Evolutionary conservation across 2,888 invertebrate species (phyloP).

Genomic region (Drosophila mercatorum): DNA sequence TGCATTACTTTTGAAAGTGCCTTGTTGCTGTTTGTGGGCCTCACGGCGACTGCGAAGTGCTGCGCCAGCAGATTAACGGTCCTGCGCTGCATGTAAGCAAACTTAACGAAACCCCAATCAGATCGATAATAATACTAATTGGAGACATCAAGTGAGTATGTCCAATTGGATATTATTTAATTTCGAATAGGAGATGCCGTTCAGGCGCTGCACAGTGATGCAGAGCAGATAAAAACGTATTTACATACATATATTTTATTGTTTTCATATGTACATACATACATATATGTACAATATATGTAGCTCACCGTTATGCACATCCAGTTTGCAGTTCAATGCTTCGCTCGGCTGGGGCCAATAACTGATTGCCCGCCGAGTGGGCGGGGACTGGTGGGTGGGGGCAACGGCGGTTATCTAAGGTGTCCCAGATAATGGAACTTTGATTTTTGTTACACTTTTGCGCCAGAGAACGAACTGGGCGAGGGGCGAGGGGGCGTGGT

Average conservation of each 20-base stretch:
- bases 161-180: not conserved
- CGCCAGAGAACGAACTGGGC: not conserved
- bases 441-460: constrained; percentile 13
- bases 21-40: constrained; percentile 37
- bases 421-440: constrained; percentile 31
- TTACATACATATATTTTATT: not conserved
- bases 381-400: constrained; percentile 16
- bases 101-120: not conserved
- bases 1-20: constrained; percentile 40
- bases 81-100: constrained; percentile 4
- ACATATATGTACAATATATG: not conserved
- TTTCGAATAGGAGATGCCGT: not conserved
- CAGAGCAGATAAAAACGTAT: not conserved
- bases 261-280: not conserved
- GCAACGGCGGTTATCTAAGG: constrained; percentile 1
- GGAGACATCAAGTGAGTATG: not conserved
- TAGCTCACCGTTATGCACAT: not conserved
- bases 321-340: constrained; percentile 62
- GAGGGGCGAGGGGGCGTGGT: too few relatives aligned
- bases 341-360: constrained; percentile 49
- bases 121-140: not conserved
- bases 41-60: constrained; percentile 37
- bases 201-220: not conserved
- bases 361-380: constrained; percentile 54
- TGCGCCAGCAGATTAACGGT: constrained; percentile 45